Conservation (phyloP, 2,888 invertebrate species). For the Pristionchus exspectatus region DNA sequence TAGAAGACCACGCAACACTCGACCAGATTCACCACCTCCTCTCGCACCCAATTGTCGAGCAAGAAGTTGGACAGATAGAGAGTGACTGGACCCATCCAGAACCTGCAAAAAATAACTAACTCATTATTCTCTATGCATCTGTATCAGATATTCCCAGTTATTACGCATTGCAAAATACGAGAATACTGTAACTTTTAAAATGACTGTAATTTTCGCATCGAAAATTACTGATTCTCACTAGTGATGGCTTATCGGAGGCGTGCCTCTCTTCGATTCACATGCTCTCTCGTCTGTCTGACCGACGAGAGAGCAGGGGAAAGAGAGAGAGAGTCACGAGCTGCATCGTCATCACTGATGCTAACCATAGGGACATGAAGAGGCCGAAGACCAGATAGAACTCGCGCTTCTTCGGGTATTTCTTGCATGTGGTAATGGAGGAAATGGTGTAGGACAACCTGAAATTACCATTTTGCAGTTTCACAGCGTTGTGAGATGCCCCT, state of each 20-base stretch:
- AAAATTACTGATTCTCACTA: background rate
- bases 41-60: slow-evolving; percentile 88
- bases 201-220: too few species aligned
- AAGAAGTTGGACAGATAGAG: slow-evolving; percentile 88
- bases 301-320: background rate
- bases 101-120: slow-evolving; percentile 81
- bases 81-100: slow-evolving; percentile 88
- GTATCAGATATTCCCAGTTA: too few species aligned
- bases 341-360: slow-evolving; percentile 68
- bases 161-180: too few species aligned
- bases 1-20: slow-evolving; percentile 85
- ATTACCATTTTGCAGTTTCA: too few species aligned
- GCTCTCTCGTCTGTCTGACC: background rate
- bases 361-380: slow-evolving; percentile 89
- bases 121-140: background rate
- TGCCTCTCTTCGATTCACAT: background rate
- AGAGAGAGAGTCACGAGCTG: background rate
- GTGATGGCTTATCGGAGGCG: background rate
- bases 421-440: slow-evolving; percentile 86
- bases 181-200: too few species aligned
- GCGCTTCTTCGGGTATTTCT: slow-evolving; percentile 89
- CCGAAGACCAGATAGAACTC: slow-evolving; percentile 90
- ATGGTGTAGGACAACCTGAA: slow-evolving; percentile 88
- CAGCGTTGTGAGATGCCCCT: too few species aligned
- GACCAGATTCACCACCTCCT: slow-evolving; percentile 86